Evolutionary conservation across 2,113 vertebrate species (phyloP), one percentile per base, ranked within the genome.

Genomic region (Onychorhynchus coronatus): DNA sequence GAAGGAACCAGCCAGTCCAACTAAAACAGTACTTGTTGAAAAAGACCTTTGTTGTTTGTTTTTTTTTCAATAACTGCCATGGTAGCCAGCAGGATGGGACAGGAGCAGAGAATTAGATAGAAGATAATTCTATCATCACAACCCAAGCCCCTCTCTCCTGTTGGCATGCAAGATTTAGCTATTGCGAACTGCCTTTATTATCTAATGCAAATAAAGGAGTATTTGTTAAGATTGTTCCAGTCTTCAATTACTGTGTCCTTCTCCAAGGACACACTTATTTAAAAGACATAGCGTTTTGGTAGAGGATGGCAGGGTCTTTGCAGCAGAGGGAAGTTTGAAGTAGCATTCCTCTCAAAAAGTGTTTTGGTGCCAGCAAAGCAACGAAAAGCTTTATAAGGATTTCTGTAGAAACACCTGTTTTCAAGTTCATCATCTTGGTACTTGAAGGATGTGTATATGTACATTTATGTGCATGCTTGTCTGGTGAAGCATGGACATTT

Each of bases 391-490:
- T 67, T 10, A 0, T n/a, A 24, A 41, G 23, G 49, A 46, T 85
- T 76, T 28, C 25, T 9, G 46, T 83, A 55, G 37, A 39, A 58
- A 33, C 28, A 12, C 37, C 23, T 33, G 16, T 4, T 85, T 61
- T 33, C 35, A 81, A 74, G 70, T 21, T 94, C 11, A 42, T 41
- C 8, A 2, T 49, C 25, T 67, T 70, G 22, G 14, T 21, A 89
- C 74, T 61, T 55, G 35, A 44, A 82, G 14, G 66, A 30, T 49
- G 14, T 33, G 6, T 53, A 6, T 20, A 0, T 8, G 8, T 28
- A 22, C 1, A 0, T 24, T 27, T 49, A 5, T 23, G 33, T 23
- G 0, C 2, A 0, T 73, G 37, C 42, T 50, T 55, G 3, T 78
- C 44, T 33, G 28, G 9, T 46, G 77, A 35, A 61, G 33, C 0